Percentiles rank a stretch among this genome's conserved stretches.
Conservation (phyloP, 2,888 invertebrate species). For the Geotrupes spiniger region DNA sequence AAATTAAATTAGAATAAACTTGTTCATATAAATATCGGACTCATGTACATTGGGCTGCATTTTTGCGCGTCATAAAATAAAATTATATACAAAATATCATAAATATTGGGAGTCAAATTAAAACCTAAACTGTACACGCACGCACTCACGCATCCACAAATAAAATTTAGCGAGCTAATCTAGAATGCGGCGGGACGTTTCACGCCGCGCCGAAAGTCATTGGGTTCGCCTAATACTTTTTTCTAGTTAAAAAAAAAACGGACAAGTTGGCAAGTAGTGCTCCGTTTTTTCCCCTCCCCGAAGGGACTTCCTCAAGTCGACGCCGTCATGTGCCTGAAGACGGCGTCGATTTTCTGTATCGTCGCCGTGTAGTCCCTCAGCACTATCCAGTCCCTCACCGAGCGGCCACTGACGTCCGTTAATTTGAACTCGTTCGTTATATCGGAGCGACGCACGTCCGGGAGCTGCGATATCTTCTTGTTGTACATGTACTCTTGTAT, state of each 20-base stretch:
- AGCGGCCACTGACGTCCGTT: background rate
- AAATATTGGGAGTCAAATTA: conserved; percentile 3
- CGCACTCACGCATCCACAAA: conserved; percentile 7
- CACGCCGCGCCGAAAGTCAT: conserved; percentile 2
- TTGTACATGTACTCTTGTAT: conserved; percentile 60
- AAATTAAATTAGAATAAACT: conserved; percentile 10
- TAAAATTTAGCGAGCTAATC: too few species aligned
- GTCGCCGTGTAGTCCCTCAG: conserved; percentile 62
- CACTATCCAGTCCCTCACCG: conserved; percentile 58
- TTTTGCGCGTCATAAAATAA: conserved; percentile 6
- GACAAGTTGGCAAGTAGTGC: conserved; percentile 50
- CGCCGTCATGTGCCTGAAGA: conserved; percentile 47
- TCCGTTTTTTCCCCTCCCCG: background rate
- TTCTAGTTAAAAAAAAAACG: background rate
- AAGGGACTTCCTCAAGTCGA: conserved; percentile 2
- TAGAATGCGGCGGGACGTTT: too few species aligned
- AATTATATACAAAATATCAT: conserved; percentile 5
- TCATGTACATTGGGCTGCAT: conserved; percentile 17
- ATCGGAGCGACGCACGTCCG: conserved; percentile 50
- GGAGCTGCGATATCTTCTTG: conserved; percentile 52
- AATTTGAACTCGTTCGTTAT: conserved; percentile 45
- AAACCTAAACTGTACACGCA: conserved; percentile 7
- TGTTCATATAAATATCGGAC: conserved; percentile 13
- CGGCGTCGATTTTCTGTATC: conserved; percentile 51
- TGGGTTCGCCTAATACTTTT: background rate